A percentile compares a stretch with the other conserved stretches of the same genome.
These are phyloP conservation scores for Nomada ruficornis DNA, from an alignment of 2,888 invertebrate species.

Conservation along the genomic window DNA sequence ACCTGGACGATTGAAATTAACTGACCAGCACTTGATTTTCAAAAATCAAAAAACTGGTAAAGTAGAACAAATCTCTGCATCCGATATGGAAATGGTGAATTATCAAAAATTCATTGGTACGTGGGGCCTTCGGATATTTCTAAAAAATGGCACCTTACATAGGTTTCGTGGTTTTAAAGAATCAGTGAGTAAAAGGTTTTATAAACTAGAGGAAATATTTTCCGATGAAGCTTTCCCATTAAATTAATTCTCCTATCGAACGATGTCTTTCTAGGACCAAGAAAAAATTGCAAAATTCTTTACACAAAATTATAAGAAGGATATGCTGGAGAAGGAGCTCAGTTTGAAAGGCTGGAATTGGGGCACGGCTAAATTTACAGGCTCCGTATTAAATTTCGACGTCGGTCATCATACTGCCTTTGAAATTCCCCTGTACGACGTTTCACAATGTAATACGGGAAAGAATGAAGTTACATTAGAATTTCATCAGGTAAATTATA, in stretches of 20 bases:
- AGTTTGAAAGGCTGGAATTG: slow-evolving; percentile 99
- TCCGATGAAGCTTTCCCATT: not conserved
- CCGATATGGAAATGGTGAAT: slow-evolving; percentile 95
- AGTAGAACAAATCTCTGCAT: slow-evolving; percentile 93
- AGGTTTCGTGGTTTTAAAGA: slow-evolving; percentile 98
- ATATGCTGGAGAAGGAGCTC: slow-evolving; percentile 95
- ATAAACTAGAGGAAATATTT: not conserved
- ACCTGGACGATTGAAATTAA: slow-evolving; percentile 95
- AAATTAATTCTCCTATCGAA: not conserved
- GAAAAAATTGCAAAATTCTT: slow-evolving; percentile 97
- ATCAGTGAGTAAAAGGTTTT: slow-evolving; percentile 85
- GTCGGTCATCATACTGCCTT: slow-evolving; percentile 94
- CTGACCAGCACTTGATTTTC: slow-evolving; percentile 95
- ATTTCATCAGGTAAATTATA: slow-evolving; percentile 92
- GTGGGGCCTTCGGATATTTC: slow-evolving; percentile 94
- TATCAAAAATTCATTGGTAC: slow-evolving; percentile 96
- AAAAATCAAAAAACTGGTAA: slow-evolving; percentile 99
- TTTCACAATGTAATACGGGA: slow-evolving; percentile 97
- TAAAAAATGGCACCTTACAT: slow-evolving; percentile 95
- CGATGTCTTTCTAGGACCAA: slow-evolving; percentile 88
- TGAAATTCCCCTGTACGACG: slow-evolving; percentile 98
- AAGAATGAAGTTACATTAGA: slow-evolving; percentile 99
- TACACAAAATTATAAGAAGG: slow-evolving; percentile 91
- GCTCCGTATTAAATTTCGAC: slow-evolving; percentile 93
- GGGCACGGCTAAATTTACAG: slow-evolving; percentile 97